Conservation (phyloP, 35 echinoderm and acorn worm species). For the Amphiura filiformis region DNA sequence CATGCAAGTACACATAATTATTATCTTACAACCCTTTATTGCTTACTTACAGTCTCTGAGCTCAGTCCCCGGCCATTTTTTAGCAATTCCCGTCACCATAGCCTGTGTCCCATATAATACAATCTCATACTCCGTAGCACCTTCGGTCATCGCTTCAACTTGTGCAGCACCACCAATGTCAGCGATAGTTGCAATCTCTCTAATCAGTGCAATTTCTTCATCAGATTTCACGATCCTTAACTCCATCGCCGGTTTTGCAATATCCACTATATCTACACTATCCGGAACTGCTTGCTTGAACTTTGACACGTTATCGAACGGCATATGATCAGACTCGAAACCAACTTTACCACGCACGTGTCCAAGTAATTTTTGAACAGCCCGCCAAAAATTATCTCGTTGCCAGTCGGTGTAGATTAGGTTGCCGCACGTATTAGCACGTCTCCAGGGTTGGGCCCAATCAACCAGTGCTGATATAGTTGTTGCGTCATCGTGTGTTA, state of each 20-base stretch:
- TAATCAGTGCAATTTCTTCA: constrained; percentile 81
- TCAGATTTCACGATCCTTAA: constrained; percentile 83
- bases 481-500: constrained; percentile 68
- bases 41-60: constrained; percentile 63
- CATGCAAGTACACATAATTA: not conserved
- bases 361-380: constrained; percentile 55
- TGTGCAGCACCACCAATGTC: constrained; percentile 71
- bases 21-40: no score
- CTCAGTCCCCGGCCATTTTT: constrained; percentile 57
- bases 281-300: constrained; percentile 51
- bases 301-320: constrained; percentile 59
- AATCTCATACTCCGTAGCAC: constrained; percentile 78
- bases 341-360: constrained; percentile 15
- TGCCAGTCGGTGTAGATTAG: constrained; percentile 91
- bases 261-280: constrained; percentile 60
- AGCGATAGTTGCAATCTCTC: constrained; percentile 63
- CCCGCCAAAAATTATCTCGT: constrained; percentile 76
- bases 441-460: constrained; percentile 56
- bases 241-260: constrained; percentile 66
- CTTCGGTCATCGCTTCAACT: constrained; percentile 63
- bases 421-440: constrained; percentile 42
- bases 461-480: constrained; percentile 68
- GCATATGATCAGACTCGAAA: constrained; percentile 78
- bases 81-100: constrained; percentile 81
- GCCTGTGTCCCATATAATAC: constrained; percentile 57